Conservation (phyloP, 2,888 invertebrate species). For the Timema cristinae region DNA sequence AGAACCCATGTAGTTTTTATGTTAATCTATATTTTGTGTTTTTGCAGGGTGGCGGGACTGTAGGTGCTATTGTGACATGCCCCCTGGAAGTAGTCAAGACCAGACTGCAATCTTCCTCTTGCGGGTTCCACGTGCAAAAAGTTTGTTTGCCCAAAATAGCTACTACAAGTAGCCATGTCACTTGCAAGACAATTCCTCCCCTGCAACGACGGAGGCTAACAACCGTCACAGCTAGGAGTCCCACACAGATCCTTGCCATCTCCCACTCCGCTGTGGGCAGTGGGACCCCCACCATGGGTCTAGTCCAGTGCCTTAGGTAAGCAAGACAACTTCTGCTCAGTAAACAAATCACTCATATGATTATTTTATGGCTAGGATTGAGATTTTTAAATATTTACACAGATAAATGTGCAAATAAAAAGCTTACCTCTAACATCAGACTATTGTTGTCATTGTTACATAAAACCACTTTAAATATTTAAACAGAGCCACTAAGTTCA, state of each 20-base stretch:
- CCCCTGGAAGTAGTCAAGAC: slow-evolving; percentile 98
- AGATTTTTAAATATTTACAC: too few relatives aligned
- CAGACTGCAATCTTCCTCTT: slow-evolving; percentile 88
- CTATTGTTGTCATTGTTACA: too few relatives aligned
- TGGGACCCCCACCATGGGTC: slow-evolving; percentile 58
- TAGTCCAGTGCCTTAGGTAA: slow-evolving; percentile 76
- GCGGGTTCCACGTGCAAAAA: slow-evolving; percentile 48
- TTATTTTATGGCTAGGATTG: too few relatives aligned
- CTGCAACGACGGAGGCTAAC: slow-evolving; percentile 69
- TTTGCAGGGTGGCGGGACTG: slow-evolving; percentile 89
- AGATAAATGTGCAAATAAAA: too few relatives aligned
- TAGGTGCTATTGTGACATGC: slow-evolving; percentile 95
- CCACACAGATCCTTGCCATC: slow-evolving; percentile 69
- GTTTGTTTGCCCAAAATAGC: slow-evolving; percentile 44
- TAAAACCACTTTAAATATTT: too few relatives aligned
- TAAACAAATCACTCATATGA: too few relatives aligned
- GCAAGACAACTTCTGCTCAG: slow-evolving; percentile 28
- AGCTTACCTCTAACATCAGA: too few relatives aligned
- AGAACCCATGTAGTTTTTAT: neutral
- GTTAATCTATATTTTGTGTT: slow-evolving; percentile 16
- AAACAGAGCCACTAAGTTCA: too few relatives aligned
- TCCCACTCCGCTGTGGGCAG: slow-evolving; percentile 61
- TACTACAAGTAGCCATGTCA: slow-evolving; percentile 47
- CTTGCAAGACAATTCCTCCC: slow-evolving; percentile 52
- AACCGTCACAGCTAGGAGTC: slow-evolving; percentile 63